Evolutionary conservation across 2,888 invertebrate species (phyloP), one percentile per base, ranked within the genome.

Genomic region (Tetanocera ferruginea): DNA sequence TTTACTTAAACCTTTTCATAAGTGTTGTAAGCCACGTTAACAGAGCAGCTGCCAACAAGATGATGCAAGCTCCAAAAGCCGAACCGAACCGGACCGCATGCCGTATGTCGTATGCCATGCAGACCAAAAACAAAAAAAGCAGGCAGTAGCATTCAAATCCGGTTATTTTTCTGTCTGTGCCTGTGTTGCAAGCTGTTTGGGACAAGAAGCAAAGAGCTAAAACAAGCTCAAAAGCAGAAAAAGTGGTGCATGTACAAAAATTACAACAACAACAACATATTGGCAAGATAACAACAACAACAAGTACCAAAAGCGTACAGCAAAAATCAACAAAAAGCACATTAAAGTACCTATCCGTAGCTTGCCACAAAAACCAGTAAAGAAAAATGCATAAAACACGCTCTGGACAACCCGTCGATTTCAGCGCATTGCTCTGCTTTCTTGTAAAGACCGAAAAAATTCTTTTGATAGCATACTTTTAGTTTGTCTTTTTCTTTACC

Each of bases 111-210:
- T 17, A 49, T 43, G 28, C 60, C 49, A 64, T 51, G 64, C 17
- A n/a, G 51, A 9, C 51, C 17, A 23, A 5, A 62, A 64, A 34
- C 74, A 64, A 51, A 64, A 23, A 5, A 62, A 64, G 51, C 74
- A 64, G 51, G 74, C 52, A 74, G 64, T 66, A 64, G 51, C 64
- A 64, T 66, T 66, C 34, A 64, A 74, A 74, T 64, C 74, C 74
- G 74, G 74, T 74, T 74, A 52, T n/a, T 70, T 31, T 37, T 66
- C n/a, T 37, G 28, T 6, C 31, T 31, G 23, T 11, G 28, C 25
- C n/a, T 28, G 8, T n/a, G 64, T 31, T 34, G 34, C 34, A 5
- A 37, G 19, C 5, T 34, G 51, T 23, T 37, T 71, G 17, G 6
- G 31, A 17, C 28, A 31, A 57, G 52, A 31, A 57, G 52, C n/a